Evolutionary conservation across 2,797 vertebrate species (phyloP).

Genomic region (Cyprinella venusta): DNA sequence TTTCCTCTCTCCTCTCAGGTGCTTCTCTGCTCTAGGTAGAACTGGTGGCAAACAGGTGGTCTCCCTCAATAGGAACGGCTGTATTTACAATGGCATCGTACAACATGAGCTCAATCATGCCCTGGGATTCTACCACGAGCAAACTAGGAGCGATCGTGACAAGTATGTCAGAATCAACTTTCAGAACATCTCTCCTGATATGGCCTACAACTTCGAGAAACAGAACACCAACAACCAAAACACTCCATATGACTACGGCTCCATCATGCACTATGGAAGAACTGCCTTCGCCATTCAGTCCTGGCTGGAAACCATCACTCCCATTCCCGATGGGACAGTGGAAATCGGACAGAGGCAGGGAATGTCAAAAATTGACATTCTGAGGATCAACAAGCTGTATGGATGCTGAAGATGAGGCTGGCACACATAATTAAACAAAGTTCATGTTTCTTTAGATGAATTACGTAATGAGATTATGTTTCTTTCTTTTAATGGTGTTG

Average conservation of each 20-base stretch:
- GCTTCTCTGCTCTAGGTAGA: slow-evolving; percentile 74
- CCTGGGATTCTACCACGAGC: slow-evolving; percentile 77
- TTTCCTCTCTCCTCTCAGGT: slow-evolving; percentile 63
- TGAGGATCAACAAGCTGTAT: slow-evolving; percentile 60
- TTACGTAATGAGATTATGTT: background rate
- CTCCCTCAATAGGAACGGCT: slow-evolving; percentile 70
- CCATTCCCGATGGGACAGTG: slow-evolving; percentile 46
- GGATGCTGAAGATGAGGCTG: slow-evolving; percentile 14
- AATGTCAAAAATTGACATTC: slow-evolving; percentile 53
- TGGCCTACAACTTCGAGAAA: slow-evolving; percentile 67
- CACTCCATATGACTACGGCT: slow-evolving; percentile 66
- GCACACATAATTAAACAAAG: background rate
- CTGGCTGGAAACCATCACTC: too few relatives aligned
- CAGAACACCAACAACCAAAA: slow-evolving; percentile 71
- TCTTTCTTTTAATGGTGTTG: background rate
- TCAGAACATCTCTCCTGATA: slow-evolving; percentile 64
- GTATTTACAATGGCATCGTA: slow-evolving; percentile 68
- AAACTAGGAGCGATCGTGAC: slow-evolving; percentile 76
- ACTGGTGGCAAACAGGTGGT: slow-evolving; percentile 71
- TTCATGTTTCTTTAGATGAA: background rate
- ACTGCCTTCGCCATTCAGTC: too few relatives aligned
- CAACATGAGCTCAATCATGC: slow-evolving; percentile 74
- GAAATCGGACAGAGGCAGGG: slow-evolving; percentile 51
- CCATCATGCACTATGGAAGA: too few relatives aligned
- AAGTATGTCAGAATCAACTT: slow-evolving; percentile 73